These are phyloP conservation scores for Brachyhypopomus occidentalis DNA, from an alignment of 2,113 vertebrate species.

Conservation along the genomic window DNA sequence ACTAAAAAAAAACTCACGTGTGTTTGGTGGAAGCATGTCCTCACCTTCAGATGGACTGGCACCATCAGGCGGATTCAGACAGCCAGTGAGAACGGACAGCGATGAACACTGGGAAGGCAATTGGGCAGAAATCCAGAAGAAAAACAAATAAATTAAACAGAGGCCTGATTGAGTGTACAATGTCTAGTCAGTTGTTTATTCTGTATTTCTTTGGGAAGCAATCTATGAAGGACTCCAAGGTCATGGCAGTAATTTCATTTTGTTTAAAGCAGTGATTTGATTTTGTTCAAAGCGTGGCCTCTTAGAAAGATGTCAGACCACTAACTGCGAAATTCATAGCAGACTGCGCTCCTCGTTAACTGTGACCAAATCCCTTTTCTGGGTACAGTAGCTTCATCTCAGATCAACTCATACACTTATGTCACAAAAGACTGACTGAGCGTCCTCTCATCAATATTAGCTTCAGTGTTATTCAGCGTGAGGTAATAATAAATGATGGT, in stretches of 20 bases:
- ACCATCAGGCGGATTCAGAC: too few species aligned
- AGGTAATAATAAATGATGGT: slow-evolving; percentile 31
- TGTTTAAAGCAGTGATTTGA: slow-evolving; percentile 44
- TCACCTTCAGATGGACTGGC: too few species aligned
- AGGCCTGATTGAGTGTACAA: not conserved
- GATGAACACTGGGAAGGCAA: not conserved
- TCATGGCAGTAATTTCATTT: slow-evolving; percentile 47
- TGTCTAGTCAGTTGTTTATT: not conserved
- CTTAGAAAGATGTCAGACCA: slow-evolving; percentile 20
- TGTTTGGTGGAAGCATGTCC: too few species aligned
- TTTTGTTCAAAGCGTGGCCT: slow-evolving; percentile 39
- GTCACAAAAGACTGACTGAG: not conserved
- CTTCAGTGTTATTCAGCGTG: slow-evolving; percentile 12
- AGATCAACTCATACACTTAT: not conserved
- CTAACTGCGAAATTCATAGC: slow-evolving; percentile 43
- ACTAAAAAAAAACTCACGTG: too few species aligned
- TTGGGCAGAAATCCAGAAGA: not conserved
- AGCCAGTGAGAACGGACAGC: too few species aligned
- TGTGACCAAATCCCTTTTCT: slow-evolving; percentile 28
- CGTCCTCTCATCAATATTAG: not conserved
- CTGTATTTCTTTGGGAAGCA: not conserved
- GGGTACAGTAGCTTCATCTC: not conserved
- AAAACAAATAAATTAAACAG: not conserved
- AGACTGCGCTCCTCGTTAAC: slow-evolving; percentile 19
- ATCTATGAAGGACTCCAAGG: slow-evolving; percentile 33